Evolutionary conservation across 2,797 vertebrate genomes (phyloP).

Genomic region (Lepilemur septentrionalis): DNA sequence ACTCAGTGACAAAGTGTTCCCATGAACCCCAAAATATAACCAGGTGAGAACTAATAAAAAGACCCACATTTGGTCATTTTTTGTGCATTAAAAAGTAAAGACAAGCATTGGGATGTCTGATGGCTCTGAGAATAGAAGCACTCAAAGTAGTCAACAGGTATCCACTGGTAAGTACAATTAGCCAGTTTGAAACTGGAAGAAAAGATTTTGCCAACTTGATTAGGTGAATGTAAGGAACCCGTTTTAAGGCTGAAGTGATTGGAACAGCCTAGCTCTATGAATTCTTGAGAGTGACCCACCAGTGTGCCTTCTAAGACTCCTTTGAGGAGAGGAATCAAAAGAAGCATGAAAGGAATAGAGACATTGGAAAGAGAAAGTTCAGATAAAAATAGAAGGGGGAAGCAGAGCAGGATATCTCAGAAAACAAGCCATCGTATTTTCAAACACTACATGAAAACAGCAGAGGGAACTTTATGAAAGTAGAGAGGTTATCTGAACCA

Average conservation of each 20-base stretch:
- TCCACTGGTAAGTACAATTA: neutral
- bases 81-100: neutral
- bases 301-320: neutral
- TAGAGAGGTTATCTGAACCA: slow-evolving; percentile 24
- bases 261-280: neutral
- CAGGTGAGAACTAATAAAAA: slow-evolving; percentile 23
- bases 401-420: neutral
- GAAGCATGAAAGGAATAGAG: neutral
- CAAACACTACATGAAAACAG: neutral
- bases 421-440: neutral
- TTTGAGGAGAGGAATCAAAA: neutral
- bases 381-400: neutral
- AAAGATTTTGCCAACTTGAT: neutral
- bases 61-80: neutral
- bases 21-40: neutral
- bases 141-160: neutral
- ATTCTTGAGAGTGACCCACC: neutral
- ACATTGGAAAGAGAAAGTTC: neutral
- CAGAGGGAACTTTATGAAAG: slow-evolving; percentile 13
- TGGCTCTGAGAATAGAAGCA: neutral
- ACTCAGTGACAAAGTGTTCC: neutral
- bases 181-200: neutral
- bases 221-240: neutral
- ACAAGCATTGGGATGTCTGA: neutral
- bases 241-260: neutral